Percentiles rank a stretch among this genome's conserved stretches.
phyloP scores from a whole-genome alignment of 2,113 vertebrate genomes.

The Pomatorhinus ruficollis region DNA sequence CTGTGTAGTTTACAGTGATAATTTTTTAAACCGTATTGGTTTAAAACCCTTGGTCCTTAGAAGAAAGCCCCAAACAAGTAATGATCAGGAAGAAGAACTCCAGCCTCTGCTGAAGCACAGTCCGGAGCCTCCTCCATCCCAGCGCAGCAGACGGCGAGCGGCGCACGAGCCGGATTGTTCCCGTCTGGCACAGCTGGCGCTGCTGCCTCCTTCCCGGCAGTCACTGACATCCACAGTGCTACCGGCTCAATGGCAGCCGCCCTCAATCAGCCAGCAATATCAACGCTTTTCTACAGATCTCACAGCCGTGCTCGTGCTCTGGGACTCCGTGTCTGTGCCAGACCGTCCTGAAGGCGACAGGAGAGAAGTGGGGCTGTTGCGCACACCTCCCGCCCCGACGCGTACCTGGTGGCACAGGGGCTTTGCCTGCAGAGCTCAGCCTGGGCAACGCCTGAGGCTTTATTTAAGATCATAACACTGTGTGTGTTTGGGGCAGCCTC shows the following conservation, averaged over 20 bases:
- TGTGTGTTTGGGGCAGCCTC: background rate
- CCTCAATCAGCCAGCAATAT: background rate
- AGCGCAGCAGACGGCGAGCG: fast-evolving
- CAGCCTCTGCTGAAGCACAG: background rate
- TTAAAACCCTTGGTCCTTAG: background rate
- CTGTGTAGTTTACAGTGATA: background rate
- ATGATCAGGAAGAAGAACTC: background rate
- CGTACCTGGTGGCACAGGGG: fast-evolving
- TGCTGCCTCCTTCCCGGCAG: background rate
- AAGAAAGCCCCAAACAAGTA: background rate
- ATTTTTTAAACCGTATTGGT: background rate
- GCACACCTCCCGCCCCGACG: fast-evolving
- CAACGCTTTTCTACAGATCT: background rate
- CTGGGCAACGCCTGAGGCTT: background rate
- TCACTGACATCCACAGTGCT: background rate
- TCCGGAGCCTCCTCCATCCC: background rate
- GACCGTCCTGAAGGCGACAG: background rate
- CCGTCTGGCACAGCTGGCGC: background rate
- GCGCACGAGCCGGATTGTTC: fast-evolving
- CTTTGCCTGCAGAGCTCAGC: background rate
- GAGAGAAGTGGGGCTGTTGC: background rate
- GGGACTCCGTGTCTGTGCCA: background rate
- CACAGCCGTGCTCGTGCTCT: background rate
- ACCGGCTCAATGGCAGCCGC: fast-evolving
- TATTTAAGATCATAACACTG: fast-evolving